These are phyloP conservation scores for Cladorhizidae sp. DNA, from an alignment of 37 sponge, comb jelly and placozoan species.

Conservation along the genomic window DNA sequence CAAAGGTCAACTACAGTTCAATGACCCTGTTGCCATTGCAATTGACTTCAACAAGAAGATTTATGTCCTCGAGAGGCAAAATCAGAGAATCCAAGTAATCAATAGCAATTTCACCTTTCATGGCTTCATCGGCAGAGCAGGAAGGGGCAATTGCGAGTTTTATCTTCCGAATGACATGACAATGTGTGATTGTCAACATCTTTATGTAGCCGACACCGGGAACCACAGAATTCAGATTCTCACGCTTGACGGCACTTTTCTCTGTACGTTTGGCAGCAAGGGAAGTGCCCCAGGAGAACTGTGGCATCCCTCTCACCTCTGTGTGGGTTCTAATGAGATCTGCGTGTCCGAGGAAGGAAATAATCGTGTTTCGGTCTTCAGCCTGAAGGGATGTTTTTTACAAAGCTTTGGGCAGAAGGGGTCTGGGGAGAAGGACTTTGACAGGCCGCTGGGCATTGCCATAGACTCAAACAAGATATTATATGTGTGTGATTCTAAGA, in stretches of 20 bases:
- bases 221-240: conserved; percentile 40
- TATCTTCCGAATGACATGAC: conserved; percentile 23
- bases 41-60: neutral
- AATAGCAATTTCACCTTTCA: conserved; percentile 11
- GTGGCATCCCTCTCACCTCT: conserved; percentile 14
- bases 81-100: conserved; percentile 22
- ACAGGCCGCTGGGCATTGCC: conserved; percentile 32
- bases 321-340: conserved; percentile 25
- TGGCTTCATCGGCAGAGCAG: conserved; percentile 14
- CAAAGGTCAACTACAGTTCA: conserved; percentile 3
- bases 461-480: conserved; percentile 25
- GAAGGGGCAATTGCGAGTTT: conserved; percentile 15
- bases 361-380: conserved; percentile 41
- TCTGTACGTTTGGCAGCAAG: conserved; percentile 18
- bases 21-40: conserved; percentile 20
- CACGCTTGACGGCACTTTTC: conserved; percentile 21
- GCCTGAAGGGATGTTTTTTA: conserved; percentile 17
- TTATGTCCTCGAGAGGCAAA: conserved; percentile 11
- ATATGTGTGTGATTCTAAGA: conserved; percentile 51
- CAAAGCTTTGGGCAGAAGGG: conserved; percentile 44
- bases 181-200: neutral
- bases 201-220: conserved; percentile 19
- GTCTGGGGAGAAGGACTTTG: conserved; percentile 24
- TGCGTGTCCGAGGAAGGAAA: conserved; percentile 32
- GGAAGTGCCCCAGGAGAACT: conserved; percentile 21